Evolutionary conservation across 1,140 invertebrate genomes (phyloP), one percentile per base, ranked within the genome.

Genomic region (Eciton burchellii): DNA sequence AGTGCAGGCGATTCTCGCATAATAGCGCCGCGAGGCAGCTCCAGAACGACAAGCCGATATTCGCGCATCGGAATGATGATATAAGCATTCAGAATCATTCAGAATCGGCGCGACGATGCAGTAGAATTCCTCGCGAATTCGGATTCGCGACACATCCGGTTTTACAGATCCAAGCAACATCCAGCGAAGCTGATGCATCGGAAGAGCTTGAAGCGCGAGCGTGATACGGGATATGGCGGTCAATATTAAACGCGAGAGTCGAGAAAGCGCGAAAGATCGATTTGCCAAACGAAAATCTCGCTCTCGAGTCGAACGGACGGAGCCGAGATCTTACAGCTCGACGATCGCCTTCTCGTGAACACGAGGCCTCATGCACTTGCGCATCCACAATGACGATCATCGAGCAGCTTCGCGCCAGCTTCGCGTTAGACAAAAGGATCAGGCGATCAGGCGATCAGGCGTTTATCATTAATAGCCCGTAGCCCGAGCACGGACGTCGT

Each of bases 381-480:
- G 21, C 24, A 24, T 47, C 12, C n/a, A 56, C 35, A 12, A 35
- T 35, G 35, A 24, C 1, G n/a, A 66, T 11, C 68, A 21, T 26
- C 63, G 12, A 45, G 19, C 24, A 16, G 14, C 29, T n/a, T 21
- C 59, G 12, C 65, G 29, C 12, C 49, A 35, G 16, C 49, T 21
- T 57, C 21, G 24, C 12, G 29, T 70, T 43, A 45, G n/a, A 79
- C 41, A 45, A 45, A 43, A 79, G 68, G 52, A 45, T 2, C 24
- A 19, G 19, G 63, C n/a, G 70, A 79, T 68, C 63, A 56, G 74
- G 26, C 52, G 9, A 68, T 45, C 16, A n/a, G n/a, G 35, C 29
- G n/a, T 45, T 70, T 70, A 56, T 47, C 63, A 63, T 79, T 77
- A 59, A 79, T 56, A 41, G n/a, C n/a, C n/a, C 49, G 45, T 14